A percentile compares a stretch with the other conserved stretches of the same genome.
Evolutionary conservation across 2,113 vertebrate species (phyloP).

Genomic region (Gallinago media): DNA sequence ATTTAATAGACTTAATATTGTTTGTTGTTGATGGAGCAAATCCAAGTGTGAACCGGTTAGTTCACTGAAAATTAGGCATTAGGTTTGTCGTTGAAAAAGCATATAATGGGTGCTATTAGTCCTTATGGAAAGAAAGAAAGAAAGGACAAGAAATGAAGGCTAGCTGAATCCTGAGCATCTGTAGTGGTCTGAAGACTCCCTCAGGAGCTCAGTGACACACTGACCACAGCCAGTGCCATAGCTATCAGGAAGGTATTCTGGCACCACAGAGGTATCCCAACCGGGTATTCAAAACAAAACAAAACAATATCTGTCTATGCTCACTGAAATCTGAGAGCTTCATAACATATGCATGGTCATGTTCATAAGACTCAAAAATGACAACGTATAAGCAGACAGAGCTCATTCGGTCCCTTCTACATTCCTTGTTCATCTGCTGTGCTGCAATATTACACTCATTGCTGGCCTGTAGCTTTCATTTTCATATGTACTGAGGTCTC

Average conservation of each 20-base stretch:
- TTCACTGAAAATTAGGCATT: not conserved
- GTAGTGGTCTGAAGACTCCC: not conserved
- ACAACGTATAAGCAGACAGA: not conserved
- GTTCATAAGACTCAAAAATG: not conserved
- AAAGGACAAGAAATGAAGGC: not conserved
- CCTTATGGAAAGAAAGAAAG: not conserved
- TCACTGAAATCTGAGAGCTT: not conserved
- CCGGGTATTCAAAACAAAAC: not conserved
- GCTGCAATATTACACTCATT: not conserved
- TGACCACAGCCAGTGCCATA: not conserved
- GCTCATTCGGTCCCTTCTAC: not conserved
- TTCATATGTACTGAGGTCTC: not conserved
- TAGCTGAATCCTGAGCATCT: not conserved
- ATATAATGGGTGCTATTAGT: not conserved
- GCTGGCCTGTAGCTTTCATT: not conserved
- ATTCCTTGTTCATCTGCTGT: not conserved
- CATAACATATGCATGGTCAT: not conserved
- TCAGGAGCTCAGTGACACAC: not conserved
- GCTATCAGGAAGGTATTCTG: not conserved
- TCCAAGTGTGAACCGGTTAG: not conserved
- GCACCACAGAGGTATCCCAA: accelerated
- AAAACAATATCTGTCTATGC: not conserved
- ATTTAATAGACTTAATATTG: not conserved
- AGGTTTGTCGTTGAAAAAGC: not conserved
- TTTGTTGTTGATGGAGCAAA: not conserved